Evolutionary conservation across 2,797 vertebrate species (phyloP), one percentile per base, ranked within the genome.

Genomic region (Mormyrus hasselquistii): DNA sequence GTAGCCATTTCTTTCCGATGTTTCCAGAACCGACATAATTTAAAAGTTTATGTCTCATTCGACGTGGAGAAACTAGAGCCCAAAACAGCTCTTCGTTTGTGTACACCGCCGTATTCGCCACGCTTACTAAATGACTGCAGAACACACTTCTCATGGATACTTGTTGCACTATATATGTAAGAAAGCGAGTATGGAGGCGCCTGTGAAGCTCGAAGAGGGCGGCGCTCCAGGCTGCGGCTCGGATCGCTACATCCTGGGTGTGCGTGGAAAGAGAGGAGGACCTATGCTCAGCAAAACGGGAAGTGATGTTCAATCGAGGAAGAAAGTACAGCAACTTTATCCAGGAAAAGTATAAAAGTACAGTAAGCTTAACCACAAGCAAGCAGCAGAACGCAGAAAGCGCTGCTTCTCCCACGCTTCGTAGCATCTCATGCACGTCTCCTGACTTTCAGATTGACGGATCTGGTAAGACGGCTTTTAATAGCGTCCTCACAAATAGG

Each of bases 221-320:
- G 87, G 79, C 41, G 47, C 82, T 44, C 19, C 19, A 22, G 9
- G 3, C 47, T 29, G n/a, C 3, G 9, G 9, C 82, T 9, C 47
- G 2, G 41, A 52, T 84, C 82, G 9, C 41, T 50, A 84, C 82
- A 29, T 84, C 82, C 82, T 86, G 83, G 79, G 73, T 86, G 62
- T 47, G 47, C 73, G 22, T 59, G 25, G 38, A 65, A 29, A 69
- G 49, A 47, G 55, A 38, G 29, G 41, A 86, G 89, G 93, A 88
- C 87, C 49, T n/a, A 29, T 90, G 86, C 3, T 22, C 2, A 93
- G n/a, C 29, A 76, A 76, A 89, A 89, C 93, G 95, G 95, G 95
- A 95, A 95, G 95, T 96, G 95, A 94, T 94, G 94, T 93, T 91
- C 84, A 89, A 89, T 88, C 47, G 93, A 91, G 93, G 94, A 93